Conservation (phyloP, 92 coral and sea anemone genomes). For the Diadumene lineata region DNA sequence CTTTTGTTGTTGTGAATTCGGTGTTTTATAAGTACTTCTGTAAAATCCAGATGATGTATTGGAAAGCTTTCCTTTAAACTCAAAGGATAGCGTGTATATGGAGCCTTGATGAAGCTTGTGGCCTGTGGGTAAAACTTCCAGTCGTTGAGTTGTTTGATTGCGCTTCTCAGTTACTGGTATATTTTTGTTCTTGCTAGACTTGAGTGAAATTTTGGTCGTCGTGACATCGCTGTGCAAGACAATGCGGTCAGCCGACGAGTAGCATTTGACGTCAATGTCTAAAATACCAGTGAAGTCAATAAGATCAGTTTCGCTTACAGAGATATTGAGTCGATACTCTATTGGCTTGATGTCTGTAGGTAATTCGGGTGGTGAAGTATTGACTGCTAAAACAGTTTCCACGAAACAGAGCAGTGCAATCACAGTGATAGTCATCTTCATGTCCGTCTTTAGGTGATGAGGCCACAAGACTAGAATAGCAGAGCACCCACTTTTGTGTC, state of each 20-base stretch:
- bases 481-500: too few relatives aligned
- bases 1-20: background rate
- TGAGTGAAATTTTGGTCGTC: too few relatives aligned
- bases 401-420: background rate
- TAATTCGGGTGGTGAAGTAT: background rate
- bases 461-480: too few relatives aligned
- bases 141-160: too few relatives aligned
- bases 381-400: background rate
- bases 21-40: background rate
- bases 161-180: background rate
- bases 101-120: background rate
- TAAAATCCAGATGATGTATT: background rate
- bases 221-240: background rate
- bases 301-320: background rate
- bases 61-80: background rate
- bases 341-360: background rate
- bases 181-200: too few relatives aligned
- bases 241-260: background rate
- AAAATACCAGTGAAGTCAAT: background rate
- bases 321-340: background rate
- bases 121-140: too few relatives aligned
- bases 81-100: background rate
- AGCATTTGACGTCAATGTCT: background rate
- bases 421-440: background rate
- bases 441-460: background rate